Evolutionary conservation across 2,888 invertebrate species (phyloP).

Genomic region (Luffia ferchaultella): DNA sequence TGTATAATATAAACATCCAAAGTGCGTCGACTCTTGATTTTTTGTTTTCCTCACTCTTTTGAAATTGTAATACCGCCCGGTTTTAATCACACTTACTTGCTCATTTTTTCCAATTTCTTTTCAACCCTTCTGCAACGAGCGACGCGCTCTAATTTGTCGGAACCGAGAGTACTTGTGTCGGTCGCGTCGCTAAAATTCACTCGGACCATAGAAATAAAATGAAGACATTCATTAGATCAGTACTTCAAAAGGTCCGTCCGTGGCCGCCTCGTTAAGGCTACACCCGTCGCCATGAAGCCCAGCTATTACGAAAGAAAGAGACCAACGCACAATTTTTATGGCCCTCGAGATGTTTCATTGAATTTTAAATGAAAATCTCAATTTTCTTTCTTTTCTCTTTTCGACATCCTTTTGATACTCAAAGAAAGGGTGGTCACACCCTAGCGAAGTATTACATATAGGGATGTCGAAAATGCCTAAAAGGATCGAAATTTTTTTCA

Average conservation of each 20-base stretch:
- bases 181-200: background rate
- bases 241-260: too few species aligned
- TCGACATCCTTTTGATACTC: background rate
- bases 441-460: too few species aligned
- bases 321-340: background rate
- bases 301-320: background rate
- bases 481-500: too few species aligned
- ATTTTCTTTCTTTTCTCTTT: background rate
- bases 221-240: background rate
- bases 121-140: background rate
- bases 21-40: too few species aligned
- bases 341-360: background rate
- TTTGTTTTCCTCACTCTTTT: too few species aligned
- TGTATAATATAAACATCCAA: too few species aligned
- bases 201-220: background rate
- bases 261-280: background rate
- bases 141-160: background rate
- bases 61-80: too few species aligned
- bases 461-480: too few species aligned
- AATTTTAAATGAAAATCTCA: background rate
- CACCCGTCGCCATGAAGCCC: background rate
- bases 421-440: background rate
- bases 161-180: background rate
- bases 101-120: too few species aligned
- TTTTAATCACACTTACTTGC: too few species aligned